Percentiles rank a stretch among this genome's conserved stretches.
phyloP scores from a whole-genome alignment of 2,888 invertebrate species.

The Theodoxus fluviatilis region DNA sequence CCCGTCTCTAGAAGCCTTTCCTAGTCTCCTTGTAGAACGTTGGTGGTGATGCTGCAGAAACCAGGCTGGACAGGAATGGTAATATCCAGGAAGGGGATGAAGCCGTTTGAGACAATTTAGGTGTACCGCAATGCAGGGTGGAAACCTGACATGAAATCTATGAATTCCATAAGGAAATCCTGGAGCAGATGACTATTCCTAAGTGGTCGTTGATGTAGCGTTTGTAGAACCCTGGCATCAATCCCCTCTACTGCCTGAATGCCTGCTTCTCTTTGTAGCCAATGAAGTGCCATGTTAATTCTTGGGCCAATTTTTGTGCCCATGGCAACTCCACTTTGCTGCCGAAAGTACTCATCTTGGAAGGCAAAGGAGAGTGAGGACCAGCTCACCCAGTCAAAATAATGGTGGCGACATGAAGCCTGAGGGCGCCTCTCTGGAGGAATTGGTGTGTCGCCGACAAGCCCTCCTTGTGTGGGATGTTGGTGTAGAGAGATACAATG shows the following conservation, averaged over 20 bases:
- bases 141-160: background rate
- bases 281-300: background rate
- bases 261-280: background rate
- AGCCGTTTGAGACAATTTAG: background rate
- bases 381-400: background rate
- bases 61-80: background rate
- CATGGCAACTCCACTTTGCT: background rate
- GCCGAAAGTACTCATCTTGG: background rate
- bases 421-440: background rate
- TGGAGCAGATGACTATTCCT: background rate
- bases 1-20: too few species aligned
- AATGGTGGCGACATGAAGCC: background rate
- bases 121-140: background rate
- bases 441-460: too few species aligned
- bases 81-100: slow-evolving; percentile 4
- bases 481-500: too few species aligned
- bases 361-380: background rate
- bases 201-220: background rate
- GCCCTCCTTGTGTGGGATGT: too few species aligned
- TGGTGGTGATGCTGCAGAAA: background rate
- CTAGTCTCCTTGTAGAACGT: background rate
- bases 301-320: background rate
- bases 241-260: background rate
- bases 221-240: background rate
- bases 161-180: background rate